Conservation (phyloP, 2,888 invertebrate genomes). For the Lamproptera curius region DNA sequence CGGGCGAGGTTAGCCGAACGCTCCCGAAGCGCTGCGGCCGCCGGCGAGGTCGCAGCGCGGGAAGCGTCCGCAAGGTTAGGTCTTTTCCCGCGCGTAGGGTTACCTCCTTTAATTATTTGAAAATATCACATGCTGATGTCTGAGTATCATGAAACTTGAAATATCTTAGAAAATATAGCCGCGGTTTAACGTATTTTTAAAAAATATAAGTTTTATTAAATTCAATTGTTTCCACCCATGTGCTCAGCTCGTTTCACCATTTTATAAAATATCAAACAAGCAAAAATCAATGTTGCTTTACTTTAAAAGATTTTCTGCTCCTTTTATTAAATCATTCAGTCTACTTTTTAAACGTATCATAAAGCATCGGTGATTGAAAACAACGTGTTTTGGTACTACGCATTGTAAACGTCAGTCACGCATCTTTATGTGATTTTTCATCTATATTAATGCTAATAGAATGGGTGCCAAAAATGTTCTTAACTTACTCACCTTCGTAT, state of each 20-base stretch:
- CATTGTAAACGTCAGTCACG: not conserved
- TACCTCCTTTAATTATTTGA: slow-evolving; percentile 22
- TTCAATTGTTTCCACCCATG: no score
- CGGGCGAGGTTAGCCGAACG: slow-evolving; percentile 38
- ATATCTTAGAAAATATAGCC: no score
- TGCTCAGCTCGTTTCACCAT: no score
- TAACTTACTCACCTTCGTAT: not conserved
- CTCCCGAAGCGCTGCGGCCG: slow-evolving; percentile 61
- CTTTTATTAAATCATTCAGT: not conserved
- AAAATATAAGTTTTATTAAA: no score
- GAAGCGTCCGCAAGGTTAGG: slow-evolving; percentile 70
- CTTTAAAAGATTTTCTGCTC: no score
- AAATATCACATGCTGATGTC: no score
- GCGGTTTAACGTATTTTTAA: no score
- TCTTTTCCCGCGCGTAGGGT: slow-evolving; percentile 55
- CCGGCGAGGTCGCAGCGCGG: slow-evolving; percentile 66
- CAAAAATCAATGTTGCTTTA: no score
- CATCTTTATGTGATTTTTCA: not conserved
- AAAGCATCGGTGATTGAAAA: not conserved
- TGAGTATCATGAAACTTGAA: no score
- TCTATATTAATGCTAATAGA: not conserved
- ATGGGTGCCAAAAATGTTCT: not conserved
- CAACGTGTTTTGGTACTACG: not conserved
- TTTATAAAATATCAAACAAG: no score
- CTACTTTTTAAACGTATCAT: not conserved